Evolutionary conservation across 2,113 vertebrate species (phyloP).

Genomic region (Mystacornis crossleyi): DNA sequence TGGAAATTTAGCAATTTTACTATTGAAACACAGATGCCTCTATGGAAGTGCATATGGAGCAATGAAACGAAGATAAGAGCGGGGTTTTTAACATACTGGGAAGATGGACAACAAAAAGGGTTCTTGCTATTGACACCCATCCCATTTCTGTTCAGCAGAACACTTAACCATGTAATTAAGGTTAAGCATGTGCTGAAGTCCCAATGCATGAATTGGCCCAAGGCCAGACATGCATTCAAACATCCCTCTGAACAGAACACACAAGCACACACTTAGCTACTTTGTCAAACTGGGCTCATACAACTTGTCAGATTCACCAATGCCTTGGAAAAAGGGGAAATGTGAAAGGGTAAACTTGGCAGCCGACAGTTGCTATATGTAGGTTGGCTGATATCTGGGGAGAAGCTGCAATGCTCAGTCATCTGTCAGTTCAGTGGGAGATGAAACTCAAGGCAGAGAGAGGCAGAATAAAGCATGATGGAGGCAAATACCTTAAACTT

Average conservation of each 20-base stretch:
- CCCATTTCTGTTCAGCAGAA: not conserved
- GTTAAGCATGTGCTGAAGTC: not conserved
- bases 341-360: not conserved
- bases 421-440: accelerated
- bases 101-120: not conserved
- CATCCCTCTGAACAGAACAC: not conserved
- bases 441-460: not conserved
- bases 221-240: not conserved
- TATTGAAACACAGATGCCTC: not conserved
- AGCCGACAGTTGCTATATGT: not conserved
- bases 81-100: not conserved
- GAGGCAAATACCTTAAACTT: not conserved
- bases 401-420: not conserved
- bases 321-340: not conserved
- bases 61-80: not conserved
- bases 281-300: not conserved
- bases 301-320: not conserved
- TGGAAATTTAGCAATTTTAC: not conserved
- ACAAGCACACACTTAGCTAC: not conserved
- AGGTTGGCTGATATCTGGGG: not conserved
- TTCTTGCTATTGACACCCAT: not conserved
- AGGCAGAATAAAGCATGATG: not conserved
- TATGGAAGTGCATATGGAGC: not conserved
- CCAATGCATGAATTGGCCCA: not conserved
- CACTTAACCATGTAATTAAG: not conserved